Evolutionary conservation across 1,140 invertebrate genomes (phyloP), one percentile per base, ranked within the genome.

Genomic region (Archegozetes longisetosus): DNA sequence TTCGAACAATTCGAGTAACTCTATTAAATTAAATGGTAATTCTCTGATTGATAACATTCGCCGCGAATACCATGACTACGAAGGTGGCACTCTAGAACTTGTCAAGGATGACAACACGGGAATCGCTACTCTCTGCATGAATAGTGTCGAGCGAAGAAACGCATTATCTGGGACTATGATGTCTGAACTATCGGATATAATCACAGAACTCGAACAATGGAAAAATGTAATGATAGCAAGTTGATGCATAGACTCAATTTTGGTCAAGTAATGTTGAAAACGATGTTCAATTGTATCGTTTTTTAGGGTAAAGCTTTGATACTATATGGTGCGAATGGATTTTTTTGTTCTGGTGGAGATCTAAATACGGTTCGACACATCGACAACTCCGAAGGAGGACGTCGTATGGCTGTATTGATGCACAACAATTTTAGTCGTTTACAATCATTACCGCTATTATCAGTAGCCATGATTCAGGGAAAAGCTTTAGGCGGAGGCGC

Each of bases 401-500:
- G 27, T 29, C 48, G 12, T 22, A 55, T 60, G 12, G 27, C 58
- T 25, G 25, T 4, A 22, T 17, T 60, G 13, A 60, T 60, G 58
- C 58, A 60, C 13, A 17, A 61, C 25, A 60, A 60, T 29, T 46
- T 60, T 9, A 20, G 6, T 12, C 50, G 58, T 20, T 26, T 60
- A 1, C 32, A 60, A 57, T 17, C 53, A 9, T 48, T 61, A 13
- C 61, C 61, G 6, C 14, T 62, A 0, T 60, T 81, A 17, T 72
- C 73, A 32, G 73, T 80, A 13, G 76, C 74, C 48, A 61, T 79
- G 12, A 68, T 80, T 22, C 65, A 78, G 61, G 80, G 80, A 20
- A 67, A 55, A 56, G 77, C 79, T 1, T 57, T 81, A 1, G 80
- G 80, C 20, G 80, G 80, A 22, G 80, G 80, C 17, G 77, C 79